These are phyloP conservation scores for Ernsta delagoae DNA, from an alignment of 2,888 invertebrate species.

Conservation along the genomic window DNA sequence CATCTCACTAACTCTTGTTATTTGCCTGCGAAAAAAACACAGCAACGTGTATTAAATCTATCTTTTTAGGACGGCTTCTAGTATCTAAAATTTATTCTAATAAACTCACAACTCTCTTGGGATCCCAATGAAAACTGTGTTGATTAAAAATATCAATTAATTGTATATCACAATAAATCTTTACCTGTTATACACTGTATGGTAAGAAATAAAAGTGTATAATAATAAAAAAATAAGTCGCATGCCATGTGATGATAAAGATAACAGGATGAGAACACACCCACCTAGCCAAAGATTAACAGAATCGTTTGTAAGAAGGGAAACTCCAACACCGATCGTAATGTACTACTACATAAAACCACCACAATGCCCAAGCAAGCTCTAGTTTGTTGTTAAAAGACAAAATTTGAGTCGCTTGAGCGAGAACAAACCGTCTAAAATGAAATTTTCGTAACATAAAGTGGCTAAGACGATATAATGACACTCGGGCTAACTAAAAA, in stretches of 20 bases:
- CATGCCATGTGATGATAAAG: constrained; percentile 40
- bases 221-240: constrained; percentile 29
- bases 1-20: background rate
- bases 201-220: constrained; percentile 21
- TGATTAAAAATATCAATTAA: constrained; percentile 31
- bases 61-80: constrained; percentile 13
- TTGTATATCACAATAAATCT: constrained; percentile 1
- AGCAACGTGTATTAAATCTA: constrained; percentile 9
- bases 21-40: constrained; percentile 1
- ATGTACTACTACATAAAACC: constrained; percentile 54
- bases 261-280: constrained; percentile 37
- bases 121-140: constrained; percentile 32
- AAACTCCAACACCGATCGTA: constrained; percentile 66
- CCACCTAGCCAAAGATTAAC: constrained; percentile 42
- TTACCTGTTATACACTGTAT: constrained; percentile 8
- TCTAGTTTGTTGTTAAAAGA: constrained; percentile 59
- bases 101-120: constrained; percentile 31
- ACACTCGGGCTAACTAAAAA: constrained; percentile 54
- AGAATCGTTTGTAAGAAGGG: constrained; percentile 39
- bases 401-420: constrained; percentile 60
- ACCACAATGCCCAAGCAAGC: constrained; percentile 77
- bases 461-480: constrained; percentile 67
- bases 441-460: constrained; percentile 74
- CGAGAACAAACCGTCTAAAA: constrained; percentile 67
- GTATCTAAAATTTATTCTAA: constrained; percentile 24